Evolutionary conservation across 2,113 vertebrate genomes (phyloP).

Genomic region (Oostethus manadensis): DNA sequence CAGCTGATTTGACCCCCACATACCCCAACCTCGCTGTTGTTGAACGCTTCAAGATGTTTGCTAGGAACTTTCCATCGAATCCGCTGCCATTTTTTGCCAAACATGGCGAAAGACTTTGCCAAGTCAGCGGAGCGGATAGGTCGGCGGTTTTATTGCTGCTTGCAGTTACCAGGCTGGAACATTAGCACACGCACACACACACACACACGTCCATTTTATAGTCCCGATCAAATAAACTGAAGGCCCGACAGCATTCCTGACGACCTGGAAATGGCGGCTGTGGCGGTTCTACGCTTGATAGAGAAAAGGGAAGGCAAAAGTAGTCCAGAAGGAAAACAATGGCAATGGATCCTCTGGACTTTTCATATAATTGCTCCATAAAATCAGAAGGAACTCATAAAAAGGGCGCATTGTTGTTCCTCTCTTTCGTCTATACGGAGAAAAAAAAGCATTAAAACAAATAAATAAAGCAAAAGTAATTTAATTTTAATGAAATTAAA

Average conservation of each 20-base stretch:
- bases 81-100: conserved; percentile 33
- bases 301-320: background rate
- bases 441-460: too few species aligned
- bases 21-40: conserved; percentile 15
- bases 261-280: background rate
- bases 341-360: too few species aligned
- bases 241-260: background rate
- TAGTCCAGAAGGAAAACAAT: background rate
- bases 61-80: conserved; percentile 29
- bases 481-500: too few species aligned
- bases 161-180: conserved; percentile 41
- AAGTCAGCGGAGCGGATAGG: conserved; percentile 16
- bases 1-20: background rate
- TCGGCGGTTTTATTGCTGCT: conserved; percentile 26
- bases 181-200: conserved; percentile 2
- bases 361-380: too few species aligned
- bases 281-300: background rate
- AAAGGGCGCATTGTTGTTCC: too few species aligned
- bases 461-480: too few species aligned
- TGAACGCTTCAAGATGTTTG: conserved; percentile 43
- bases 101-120: conserved; percentile 17
- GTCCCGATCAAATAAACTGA: conserved; percentile 18
- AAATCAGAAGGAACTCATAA: too few species aligned
- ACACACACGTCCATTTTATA: background rate
- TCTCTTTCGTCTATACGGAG: too few species aligned